Evolutionary conservation across 1,140 invertebrate genomes (phyloP).

Genomic region (Diorhabda elongata): DNA sequence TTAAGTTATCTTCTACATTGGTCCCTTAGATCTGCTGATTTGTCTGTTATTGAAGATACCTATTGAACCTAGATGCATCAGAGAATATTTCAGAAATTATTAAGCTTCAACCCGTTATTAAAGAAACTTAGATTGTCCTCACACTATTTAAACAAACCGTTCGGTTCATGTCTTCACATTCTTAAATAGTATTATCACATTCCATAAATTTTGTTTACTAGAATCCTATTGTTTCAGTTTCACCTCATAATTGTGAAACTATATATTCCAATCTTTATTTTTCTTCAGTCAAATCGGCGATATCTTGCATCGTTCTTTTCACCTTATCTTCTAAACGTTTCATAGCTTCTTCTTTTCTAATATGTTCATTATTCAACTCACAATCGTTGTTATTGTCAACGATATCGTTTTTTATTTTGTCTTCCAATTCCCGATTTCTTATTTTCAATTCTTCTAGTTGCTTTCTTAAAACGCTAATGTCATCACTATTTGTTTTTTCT

Average conservation of each 20-base stretch:
- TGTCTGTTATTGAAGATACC: no score
- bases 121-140: no score
- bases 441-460: constrained; percentile 20
- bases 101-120: no score
- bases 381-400: constrained; percentile 9
- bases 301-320: constrained; percentile 79
- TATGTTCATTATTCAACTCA: neutral
- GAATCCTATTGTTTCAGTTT: constrained; percentile 88
- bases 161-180: no score
- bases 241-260: constrained; percentile 85
- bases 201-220: no score
- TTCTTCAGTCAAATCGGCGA: constrained; percentile 86
- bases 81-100: no score
- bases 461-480: neutral
- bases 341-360: constrained; percentile 55
- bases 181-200: no score
- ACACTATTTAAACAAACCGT: no score
- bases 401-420: neutral
- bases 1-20: no score
- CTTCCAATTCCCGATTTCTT: constrained; percentile 18
- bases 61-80: no score
- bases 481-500: neutral
- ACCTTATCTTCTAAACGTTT: constrained; percentile 79
- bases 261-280: constrained; percentile 90
- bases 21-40: no score